Conservation (phyloP, 1,140 invertebrate genomes). For the Ostrea denselamellosa region DNA sequence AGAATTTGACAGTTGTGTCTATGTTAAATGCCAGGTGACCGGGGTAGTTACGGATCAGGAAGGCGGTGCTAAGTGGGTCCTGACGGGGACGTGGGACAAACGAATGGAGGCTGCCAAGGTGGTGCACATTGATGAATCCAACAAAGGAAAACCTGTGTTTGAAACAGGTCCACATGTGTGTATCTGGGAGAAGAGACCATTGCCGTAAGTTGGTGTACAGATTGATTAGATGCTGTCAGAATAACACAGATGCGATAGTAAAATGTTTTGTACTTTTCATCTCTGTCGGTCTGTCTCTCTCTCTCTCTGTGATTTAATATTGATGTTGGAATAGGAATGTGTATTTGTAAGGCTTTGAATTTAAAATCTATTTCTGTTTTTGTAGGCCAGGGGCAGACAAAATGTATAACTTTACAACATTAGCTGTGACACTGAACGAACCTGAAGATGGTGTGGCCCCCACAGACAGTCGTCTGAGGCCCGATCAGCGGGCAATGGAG, state of each 20-base stretch:
- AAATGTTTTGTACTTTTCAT: no score
- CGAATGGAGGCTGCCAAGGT: constrained; percentile 97
- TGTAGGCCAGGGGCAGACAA: constrained; percentile 84
- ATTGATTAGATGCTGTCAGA: no score
- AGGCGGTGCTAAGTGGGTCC: constrained; percentile 86
- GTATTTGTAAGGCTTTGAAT: background rate
- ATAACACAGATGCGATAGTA: no score
- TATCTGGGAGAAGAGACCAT: constrained; percentile 91
- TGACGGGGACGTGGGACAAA: constrained; percentile 96
- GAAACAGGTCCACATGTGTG: constrained; percentile 91
- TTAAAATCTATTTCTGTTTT: background rate
- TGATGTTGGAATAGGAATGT: background rate
- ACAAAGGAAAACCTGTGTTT: constrained; percentile 90
- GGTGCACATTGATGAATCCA: constrained; percentile 84
- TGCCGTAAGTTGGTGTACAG: constrained; percentile 80
- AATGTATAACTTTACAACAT: constrained; percentile 93
- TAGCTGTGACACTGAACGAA: constrained; percentile 98
- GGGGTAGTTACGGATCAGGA: constrained; percentile 84
- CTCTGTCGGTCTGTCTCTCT: no score
- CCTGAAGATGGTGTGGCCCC: constrained; percentile 94
- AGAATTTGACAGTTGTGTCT: no score
- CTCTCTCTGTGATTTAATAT: background rate
- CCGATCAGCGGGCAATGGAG: constrained; percentile 99
- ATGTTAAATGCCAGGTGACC: constrained; percentile 81
- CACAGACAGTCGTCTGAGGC: constrained; percentile 94